These are phyloP conservation scores for Lynx canadensis DNA, from an alignment of 2,113 vertebrate species.

Conservation along the genomic window DNA sequence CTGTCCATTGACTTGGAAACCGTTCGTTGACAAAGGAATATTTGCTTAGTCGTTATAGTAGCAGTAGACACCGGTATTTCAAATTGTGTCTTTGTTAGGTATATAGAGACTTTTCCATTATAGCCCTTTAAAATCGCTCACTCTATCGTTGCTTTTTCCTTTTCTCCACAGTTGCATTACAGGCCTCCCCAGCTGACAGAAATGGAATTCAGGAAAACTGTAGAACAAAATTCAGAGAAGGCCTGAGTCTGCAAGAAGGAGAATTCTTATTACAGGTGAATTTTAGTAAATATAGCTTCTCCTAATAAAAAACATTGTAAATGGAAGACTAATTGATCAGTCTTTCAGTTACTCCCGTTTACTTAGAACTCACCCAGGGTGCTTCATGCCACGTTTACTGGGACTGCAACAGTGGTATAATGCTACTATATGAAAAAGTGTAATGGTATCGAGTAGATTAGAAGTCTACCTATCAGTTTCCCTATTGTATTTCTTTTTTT, in stretches of 20 bases:
- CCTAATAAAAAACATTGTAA: neutral
- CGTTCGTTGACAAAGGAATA: neutral
- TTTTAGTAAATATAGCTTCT: neutral
- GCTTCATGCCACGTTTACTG: neutral
- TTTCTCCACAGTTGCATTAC: slow-evolving; percentile 85
- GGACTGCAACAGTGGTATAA: neutral
- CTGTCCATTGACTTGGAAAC: neutral
- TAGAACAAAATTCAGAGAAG: slow-evolving; percentile 75
- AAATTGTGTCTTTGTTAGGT: neutral
- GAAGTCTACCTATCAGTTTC: neutral
- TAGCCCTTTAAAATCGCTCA: neutral
- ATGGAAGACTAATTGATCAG: neutral
- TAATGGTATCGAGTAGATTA: neutral
- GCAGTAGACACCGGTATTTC: neutral
- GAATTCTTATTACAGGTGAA: slow-evolving; percentile 90
- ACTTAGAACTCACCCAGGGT: neutral
- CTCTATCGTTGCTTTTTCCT: neutral
- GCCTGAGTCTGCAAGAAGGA: slow-evolving; percentile 86
- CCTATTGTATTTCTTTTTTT: neutral
- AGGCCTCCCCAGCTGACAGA: slow-evolving; percentile 82
- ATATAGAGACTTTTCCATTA: neutral
- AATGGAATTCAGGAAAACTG: slow-evolving; percentile 83
- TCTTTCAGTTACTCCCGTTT: neutral
- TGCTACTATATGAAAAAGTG: neutral
- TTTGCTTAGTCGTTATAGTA: neutral